These are phyloP conservation scores for Pampusana beccarii DNA, from an alignment of 2,113 vertebrate species.

Conservation along the genomic window DNA sequence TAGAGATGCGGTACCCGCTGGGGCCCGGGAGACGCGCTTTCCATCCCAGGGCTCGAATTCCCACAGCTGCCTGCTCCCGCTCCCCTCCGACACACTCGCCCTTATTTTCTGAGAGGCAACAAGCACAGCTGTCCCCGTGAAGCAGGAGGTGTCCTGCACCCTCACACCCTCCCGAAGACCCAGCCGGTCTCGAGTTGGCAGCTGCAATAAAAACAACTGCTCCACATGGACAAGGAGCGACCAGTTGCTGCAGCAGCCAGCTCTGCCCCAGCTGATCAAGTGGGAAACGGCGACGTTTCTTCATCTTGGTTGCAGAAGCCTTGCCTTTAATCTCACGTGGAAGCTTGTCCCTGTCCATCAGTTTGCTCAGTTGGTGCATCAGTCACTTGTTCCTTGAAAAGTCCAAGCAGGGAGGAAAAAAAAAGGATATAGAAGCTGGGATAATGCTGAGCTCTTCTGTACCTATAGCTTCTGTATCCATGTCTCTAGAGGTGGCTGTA, in stretches of 20 bases:
- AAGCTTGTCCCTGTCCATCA: rapidly evolving
- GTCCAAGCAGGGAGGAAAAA: rapidly evolving
- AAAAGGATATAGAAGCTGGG: neutral
- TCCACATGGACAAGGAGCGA: neutral
- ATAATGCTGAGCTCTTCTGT: neutral
- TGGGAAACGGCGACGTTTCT: rapidly evolving
- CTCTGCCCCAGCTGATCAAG: neutral
- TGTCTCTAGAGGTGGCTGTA: neutral
- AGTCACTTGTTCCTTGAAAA: neutral
- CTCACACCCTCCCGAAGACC: neutral
- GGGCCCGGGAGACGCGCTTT: no score
- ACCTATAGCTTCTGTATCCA: neutral
- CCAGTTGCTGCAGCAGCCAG: neutral
- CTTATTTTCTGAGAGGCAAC: neutral
- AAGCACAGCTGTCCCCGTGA: neutral
- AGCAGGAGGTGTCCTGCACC: neutral
- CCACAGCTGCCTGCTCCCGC: neutral
- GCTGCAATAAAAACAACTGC: constrained; percentile 49
- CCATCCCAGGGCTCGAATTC: neutral
- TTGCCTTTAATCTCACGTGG: neutral
- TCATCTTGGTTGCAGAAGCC: neutral
- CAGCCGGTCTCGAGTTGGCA: neutral
- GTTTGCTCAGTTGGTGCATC: rapidly evolving
- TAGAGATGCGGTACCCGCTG: neutral
- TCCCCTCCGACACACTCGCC: neutral